Conservation (phyloP, 2,888 invertebrate species). For the Phrixothrix hirtus region DNA sequence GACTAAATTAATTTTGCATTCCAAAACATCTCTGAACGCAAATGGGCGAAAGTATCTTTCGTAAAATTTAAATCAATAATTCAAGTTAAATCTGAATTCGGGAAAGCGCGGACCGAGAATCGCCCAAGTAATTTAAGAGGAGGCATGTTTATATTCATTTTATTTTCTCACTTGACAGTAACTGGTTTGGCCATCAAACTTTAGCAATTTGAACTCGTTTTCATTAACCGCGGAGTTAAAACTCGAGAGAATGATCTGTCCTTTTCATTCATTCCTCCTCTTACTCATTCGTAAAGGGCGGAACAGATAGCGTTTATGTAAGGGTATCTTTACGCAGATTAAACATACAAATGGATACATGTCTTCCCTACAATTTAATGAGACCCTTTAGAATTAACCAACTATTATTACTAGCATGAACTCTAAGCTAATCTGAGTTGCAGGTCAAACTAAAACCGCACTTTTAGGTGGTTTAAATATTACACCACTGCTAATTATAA, state of each 20-base stretch:
- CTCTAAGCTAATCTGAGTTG: no score
- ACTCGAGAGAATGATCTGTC: constrained; percentile 14
- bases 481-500: no score
- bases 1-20: no score
- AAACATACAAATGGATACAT: constrained; percentile 32
- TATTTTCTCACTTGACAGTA: constrained; percentile 31
- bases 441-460: no score
- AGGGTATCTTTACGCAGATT: constrained; percentile 16
- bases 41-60: no score
- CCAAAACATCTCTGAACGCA: no score
- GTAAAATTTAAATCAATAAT: no score
- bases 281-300: constrained; percentile 14
- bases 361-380: constrained; percentile 30
- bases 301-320: constrained; percentile 12
- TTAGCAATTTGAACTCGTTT: constrained; percentile 32
- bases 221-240: constrained; percentile 19
- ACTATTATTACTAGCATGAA: no score
- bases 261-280: constrained; percentile 10
- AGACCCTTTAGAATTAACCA: constrained; percentile 28
- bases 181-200: constrained; percentile 33
- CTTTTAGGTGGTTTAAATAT: no score
- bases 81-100: no score
- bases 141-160: constrained; percentile 35
- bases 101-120: no score
- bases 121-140: no score